A percentile compares a stretch with the other conserved stretches of the same genome.
phyloP scores from a whole-genome alignment of 2,888 invertebrate species.

The Eledona agricola region DNA sequence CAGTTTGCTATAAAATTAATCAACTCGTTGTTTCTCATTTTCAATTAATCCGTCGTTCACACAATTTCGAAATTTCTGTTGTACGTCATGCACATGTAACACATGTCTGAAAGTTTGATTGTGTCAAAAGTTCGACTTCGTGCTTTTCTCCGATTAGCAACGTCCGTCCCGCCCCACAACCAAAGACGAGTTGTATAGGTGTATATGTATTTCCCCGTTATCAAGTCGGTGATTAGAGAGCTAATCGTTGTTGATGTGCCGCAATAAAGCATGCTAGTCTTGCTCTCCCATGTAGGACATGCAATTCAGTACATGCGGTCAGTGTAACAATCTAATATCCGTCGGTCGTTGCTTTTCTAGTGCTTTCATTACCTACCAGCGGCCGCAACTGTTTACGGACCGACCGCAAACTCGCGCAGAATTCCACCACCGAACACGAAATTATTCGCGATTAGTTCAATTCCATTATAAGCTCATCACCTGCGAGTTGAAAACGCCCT shows the following conservation, averaged over 20 bases:
- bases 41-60: too few relatives aligned
- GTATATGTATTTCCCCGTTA: constrained; percentile 3
- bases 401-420: constrained; percentile 25
- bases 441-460: constrained; percentile 30
- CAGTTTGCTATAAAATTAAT: too few relatives aligned
- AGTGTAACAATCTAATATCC: constrained; percentile 32
- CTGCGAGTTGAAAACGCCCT: constrained; percentile 3
- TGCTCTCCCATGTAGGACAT: constrained; percentile 6
- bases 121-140: too few relatives aligned
- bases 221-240: constrained; percentile 11
- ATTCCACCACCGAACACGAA: constrained; percentile 21
- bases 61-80: too few relatives aligned
- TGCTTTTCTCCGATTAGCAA: too few relatives aligned
- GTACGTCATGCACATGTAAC: too few relatives aligned
- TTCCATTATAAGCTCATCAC: too few relatives aligned
- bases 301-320: constrained; percentile 29
- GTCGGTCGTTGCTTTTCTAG: constrained; percentile 25
- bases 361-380: constrained; percentile 27
- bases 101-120: too few relatives aligned
- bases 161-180: too few relatives aligned
- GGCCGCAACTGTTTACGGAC: constrained; percentile 27
- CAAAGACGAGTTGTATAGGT: too few relatives aligned
- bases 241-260: constrained; percentile 9
- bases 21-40: too few relatives aligned
- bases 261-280: constrained; percentile 18